These are phyloP conservation scores for Epinephelus malabaricus DNA, from an alignment of 2,797 vertebrate species.

Conservation along the genomic window DNA sequence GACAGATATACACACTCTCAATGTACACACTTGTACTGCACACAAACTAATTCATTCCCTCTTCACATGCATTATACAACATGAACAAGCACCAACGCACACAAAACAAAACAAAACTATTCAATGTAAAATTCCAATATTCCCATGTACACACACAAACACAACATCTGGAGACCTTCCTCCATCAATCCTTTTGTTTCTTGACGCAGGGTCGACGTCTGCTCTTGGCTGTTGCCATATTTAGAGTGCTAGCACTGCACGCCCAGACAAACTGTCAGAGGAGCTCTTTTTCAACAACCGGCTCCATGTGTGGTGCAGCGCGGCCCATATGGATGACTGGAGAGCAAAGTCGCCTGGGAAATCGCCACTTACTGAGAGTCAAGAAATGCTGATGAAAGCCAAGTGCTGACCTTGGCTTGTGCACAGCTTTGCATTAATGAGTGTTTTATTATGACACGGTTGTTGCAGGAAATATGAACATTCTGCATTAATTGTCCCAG, in stretches of 20 bases:
- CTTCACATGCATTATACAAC: slow-evolving; percentile 1
- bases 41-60: slow-evolving; percentile 21
- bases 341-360: slow-evolving; percentile 59
- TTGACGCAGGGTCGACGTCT: slow-evolving; percentile 47
- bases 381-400: slow-evolving; percentile 64
- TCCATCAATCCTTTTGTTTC: slow-evolving; percentile 38
- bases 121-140: slow-evolving; percentile 19
- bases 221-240: slow-evolving; percentile 74
- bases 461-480: slow-evolving; percentile 59
- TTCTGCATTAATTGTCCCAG: slow-evolving; percentile 63
- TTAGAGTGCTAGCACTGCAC: slow-evolving; percentile 61
- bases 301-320: slow-evolving; percentile 38
- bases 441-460: slow-evolving; percentile 53
- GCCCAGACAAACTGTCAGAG: slow-evolving; percentile 69
- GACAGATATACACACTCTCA: neutral
- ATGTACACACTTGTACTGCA: slow-evolving; percentile 17
- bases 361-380: slow-evolving; percentile 53
- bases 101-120: slow-evolving; percentile 8
- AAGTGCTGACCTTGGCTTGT: slow-evolving; percentile 65
- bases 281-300: slow-evolving; percentile 60
- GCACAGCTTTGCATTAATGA: slow-evolving; percentile 54
- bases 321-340: slow-evolving; percentile 60
- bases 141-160: neutral
- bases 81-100: slow-evolving; percentile 10
- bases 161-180: slow-evolving; percentile 26